A percentile compares a stretch with the other conserved stretches of the same genome.
Conservation (phyloP, 2,113 vertebrate genomes). For the Chloroceryle aenea region DNA sequence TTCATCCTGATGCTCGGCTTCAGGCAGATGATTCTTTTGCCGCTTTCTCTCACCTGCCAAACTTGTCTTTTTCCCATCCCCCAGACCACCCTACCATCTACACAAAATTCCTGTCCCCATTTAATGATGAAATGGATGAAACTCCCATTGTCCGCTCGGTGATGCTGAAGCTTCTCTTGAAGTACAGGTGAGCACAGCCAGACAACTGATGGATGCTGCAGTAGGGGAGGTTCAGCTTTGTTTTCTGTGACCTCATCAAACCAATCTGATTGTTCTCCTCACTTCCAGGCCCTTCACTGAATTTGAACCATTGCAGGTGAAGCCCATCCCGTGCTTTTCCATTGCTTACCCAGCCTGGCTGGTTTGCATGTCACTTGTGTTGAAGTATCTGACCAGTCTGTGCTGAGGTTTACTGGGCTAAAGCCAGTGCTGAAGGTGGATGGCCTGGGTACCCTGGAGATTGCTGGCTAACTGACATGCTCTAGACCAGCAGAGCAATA, state of each 20-base stretch:
- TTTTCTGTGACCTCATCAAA: not conserved
- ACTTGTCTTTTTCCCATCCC: not conserved
- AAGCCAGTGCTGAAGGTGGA: not conserved
- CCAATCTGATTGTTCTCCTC: not conserved
- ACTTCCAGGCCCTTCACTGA: fast-evolving
- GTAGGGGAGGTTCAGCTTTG: not conserved
- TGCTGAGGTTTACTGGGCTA: not conserved
- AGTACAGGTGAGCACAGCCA: conserved; percentile 85
- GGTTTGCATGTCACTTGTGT: not conserved
- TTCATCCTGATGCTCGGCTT: not conserved
- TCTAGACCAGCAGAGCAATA: not conserved
- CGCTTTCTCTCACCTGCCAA: not conserved
- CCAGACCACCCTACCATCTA: conserved; percentile 62
- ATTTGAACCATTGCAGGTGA: not conserved
- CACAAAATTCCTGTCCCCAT: conserved; percentile 90
- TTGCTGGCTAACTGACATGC: too few relatives aligned
- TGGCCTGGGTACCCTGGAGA: not conserved
- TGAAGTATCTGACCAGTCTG: not conserved
- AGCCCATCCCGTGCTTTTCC: not conserved
- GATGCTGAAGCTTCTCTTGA: conserved; percentile 91
- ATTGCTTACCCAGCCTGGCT: not conserved
- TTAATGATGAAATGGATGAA: conserved; percentile 89
- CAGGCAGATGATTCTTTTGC: not conserved
- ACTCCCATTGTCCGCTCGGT: conserved; percentile 91
- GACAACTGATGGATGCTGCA: not conserved